phyloP scores from a whole-genome alignment of 2,113 vertebrate species.

The Peromyscus leucopus region DNA sequence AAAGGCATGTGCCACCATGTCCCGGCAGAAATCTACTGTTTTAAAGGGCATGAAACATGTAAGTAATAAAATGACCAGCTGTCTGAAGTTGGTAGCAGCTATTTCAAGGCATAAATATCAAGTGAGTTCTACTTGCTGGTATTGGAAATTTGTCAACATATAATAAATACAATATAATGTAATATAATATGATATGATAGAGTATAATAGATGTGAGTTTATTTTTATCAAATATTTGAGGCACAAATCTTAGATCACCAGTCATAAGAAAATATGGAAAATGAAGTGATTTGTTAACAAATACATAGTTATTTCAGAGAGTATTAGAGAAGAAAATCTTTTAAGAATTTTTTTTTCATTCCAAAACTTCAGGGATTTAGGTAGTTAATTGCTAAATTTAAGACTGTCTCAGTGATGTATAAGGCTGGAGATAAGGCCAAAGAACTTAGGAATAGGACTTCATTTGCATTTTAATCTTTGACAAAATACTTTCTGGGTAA shows the following conservation, averaged over 20 bases:
- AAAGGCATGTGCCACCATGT: background rate
- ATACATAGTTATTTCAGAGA: background rate
- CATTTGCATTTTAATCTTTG: background rate
- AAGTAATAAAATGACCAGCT: background rate
- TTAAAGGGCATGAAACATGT: background rate
- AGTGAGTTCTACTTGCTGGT: background rate
- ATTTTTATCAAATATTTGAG: background rate
- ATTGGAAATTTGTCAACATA: background rate
- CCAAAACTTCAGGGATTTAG: background rate
- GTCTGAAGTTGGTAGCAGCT: conserved; percentile 13
- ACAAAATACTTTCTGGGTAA: background rate
- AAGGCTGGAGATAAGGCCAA: background rate
- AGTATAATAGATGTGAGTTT: background rate
- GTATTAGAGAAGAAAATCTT: background rate
- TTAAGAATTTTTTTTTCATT: background rate
- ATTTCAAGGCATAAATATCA: background rate
- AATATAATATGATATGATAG: background rate
- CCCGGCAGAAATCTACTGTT: background rate
- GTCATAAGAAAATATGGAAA: background rate
- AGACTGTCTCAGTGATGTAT: background rate
- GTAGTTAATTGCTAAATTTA: background rate
- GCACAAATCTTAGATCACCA: background rate
- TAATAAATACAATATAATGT: background rate
- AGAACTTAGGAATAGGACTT: background rate
- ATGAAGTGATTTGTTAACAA: background rate